Evolutionary conservation across 1,140 invertebrate species (phyloP), one percentile per base, ranked within the genome.

Genomic region (Orussus abietinus): DNA sequence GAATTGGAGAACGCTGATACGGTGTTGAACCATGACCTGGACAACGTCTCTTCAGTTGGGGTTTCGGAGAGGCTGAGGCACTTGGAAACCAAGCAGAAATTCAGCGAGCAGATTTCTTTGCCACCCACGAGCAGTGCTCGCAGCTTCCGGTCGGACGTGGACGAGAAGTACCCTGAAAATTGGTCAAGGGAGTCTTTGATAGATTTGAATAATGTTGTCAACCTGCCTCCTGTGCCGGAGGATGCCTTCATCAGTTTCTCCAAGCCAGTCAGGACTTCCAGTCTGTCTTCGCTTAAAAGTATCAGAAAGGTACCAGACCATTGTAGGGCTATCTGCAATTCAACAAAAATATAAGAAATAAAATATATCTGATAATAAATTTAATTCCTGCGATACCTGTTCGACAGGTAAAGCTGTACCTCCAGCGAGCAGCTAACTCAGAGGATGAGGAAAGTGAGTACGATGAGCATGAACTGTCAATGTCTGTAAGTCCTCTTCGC

Each of bases 121-220:
- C 53, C 46, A 12, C 39, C 50, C 6, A 43, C 37, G 2, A 50
- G 48, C 5, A 59, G 55, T 34, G 47, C 47, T 15, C 56, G 51
- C 37, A 63, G 54, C 42, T 46, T 59, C 1, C 54, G 57, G 38
- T 53, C 57, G 12, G 67, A 70, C 38, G 47, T 69, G 2, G 59
- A 72, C 46, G 67, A 70, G 51, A 70, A 68, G 47, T 72, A 70
- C 42, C 69, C 69, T 4, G 67, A 69, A 45, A 67, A 62, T 40
- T 55, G 62, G 49, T 70, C 69, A 3, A 54, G 57, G 37, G 66
- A 72, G 30, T 70, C 66, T 9, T 37, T 68, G 7, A 64, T 69
- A n/a, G 65, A 68, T 46, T 42, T 70, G 5, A 61, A 65, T 38
- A 68, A 55, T 42, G 55, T 65, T 4, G 54, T 57, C 1, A 70